phyloP scores from a whole-genome alignment of 2,113 vertebrate genomes.

The Saccopteryx leptura region DNA sequence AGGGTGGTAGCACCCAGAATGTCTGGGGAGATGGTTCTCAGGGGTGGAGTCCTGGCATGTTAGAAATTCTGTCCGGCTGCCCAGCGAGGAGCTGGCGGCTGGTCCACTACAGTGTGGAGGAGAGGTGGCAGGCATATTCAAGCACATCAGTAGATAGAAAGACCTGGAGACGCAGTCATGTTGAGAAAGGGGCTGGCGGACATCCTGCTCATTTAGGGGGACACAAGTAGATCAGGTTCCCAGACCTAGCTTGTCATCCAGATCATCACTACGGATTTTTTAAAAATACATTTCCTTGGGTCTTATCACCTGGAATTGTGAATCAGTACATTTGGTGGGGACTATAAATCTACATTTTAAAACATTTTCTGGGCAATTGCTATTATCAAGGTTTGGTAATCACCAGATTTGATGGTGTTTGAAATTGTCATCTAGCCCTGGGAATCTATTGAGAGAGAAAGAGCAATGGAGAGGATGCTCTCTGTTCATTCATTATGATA shows the following conservation, averaged over 20 bases:
- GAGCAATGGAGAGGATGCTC: neutral
- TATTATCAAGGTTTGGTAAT: neutral
- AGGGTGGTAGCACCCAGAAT: neutral
- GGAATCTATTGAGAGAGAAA: neutral
- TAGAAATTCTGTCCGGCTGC: neutral
- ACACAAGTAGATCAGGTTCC: neutral
- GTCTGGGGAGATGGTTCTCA: neutral
- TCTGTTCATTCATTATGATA: neutral
- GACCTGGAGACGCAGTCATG: neutral
- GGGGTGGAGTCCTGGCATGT: neutral
- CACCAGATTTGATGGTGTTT: neutral
- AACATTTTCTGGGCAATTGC: neutral
- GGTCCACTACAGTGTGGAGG: neutral
- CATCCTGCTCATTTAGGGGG: neutral
- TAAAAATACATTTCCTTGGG: neutral
- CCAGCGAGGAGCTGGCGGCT: neutral
- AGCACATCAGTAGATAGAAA: neutral
- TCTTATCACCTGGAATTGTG: neutral
- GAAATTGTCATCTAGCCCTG: neutral
- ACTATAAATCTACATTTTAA: neutral
- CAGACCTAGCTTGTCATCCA: neutral
- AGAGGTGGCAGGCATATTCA: neutral
- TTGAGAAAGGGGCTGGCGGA: neutral
- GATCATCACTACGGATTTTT: neutral
- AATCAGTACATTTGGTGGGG: neutral